Evolutionary conservation across 2,888 invertebrate species (phyloP), one percentile per base, ranked within the genome.

Genomic region (Cheilosia scutellata): DNA sequence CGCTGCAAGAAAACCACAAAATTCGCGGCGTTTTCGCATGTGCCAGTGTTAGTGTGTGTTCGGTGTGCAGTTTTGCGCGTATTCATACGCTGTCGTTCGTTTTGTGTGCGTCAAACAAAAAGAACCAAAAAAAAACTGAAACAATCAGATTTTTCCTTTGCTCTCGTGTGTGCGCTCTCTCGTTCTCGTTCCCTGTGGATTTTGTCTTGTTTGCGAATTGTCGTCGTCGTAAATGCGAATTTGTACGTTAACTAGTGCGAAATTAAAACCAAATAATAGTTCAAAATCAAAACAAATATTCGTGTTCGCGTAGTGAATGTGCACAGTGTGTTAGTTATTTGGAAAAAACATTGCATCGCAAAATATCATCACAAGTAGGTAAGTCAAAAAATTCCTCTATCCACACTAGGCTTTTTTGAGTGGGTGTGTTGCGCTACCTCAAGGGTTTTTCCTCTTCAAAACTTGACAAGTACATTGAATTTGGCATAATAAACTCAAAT

Each of bases 21-120:
- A 78, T 78, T 63, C 42, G 75, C 68, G 80, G 68, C 62, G 75
- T 55, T 68, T 60, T 33, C 47, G 11, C n/a, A 49, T 62, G 29
- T 6, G 3, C 4, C 0, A 47, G 31, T 47, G 16, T 47, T 16
- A 44, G 72, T 55, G n/a, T 51, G 42, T 44, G 47, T 58, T 37
- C 37, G n/a, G 58, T 72, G 53, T 71, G 71, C 57, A 57, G 57
- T 58, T 37, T 58, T 53, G 40, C 53, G 75, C 57, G 63, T 44
- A 60, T 40, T 16, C 62, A 42, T 75, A 16, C 29, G n/a, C 9
- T 37, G 63, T 40, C 49, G 71, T 53, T 82, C 40, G 68, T 82
- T 72, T 80, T 80, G 80, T 77, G 86, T 86, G 86, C 86, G 86
- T 82, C 86, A 82, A 86, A 82, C 76, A 77, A 77, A 68, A 60